Conservation (phyloP, 2,113 vertebrate species). For the Clinocottus analis region DNA sequence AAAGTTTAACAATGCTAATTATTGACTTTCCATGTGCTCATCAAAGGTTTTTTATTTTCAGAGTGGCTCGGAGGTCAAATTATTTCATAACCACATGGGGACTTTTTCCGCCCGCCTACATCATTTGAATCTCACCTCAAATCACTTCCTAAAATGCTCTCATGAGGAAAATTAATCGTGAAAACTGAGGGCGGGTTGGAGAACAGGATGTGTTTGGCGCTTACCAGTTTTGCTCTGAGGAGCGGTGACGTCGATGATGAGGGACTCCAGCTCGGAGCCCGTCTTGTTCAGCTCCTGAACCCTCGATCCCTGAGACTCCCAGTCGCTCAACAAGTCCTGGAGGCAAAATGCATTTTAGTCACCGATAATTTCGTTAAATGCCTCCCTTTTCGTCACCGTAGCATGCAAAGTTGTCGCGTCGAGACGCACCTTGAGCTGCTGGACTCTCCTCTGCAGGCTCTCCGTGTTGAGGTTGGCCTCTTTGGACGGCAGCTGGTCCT, state of each 20-base stretch:
- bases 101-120: background rate
- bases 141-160: background rate
- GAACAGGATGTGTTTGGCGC: background rate
- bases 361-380: background rate
- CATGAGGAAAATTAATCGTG: constrained; percentile 2
- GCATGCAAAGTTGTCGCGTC: background rate
- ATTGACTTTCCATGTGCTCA: background rate
- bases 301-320: constrained; percentile 85
- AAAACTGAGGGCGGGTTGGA: background rate
- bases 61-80: constrained; percentile 7
- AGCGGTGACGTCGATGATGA: constrained; percentile 92
- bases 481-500: constrained; percentile 86
- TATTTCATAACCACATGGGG: background rate
- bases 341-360: background rate
- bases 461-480: constrained; percentile 87
- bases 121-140: constrained; percentile 10
- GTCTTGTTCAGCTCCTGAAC: constrained; percentile 90
- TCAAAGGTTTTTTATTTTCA: background rate
- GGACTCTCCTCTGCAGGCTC: constrained; percentile 87
- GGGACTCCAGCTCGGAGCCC: constrained; percentile 90
- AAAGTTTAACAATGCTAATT: background rate
- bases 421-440: constrained; percentile 88
- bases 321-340: constrained; percentile 90
- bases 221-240: constrained; percentile 87
- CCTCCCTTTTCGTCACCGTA: background rate